Evolutionary conservation across 2,888 invertebrate genomes (phyloP), one percentile per base, ranked within the genome.

Genomic region (Sphaerophoria rueppellii): DNA sequence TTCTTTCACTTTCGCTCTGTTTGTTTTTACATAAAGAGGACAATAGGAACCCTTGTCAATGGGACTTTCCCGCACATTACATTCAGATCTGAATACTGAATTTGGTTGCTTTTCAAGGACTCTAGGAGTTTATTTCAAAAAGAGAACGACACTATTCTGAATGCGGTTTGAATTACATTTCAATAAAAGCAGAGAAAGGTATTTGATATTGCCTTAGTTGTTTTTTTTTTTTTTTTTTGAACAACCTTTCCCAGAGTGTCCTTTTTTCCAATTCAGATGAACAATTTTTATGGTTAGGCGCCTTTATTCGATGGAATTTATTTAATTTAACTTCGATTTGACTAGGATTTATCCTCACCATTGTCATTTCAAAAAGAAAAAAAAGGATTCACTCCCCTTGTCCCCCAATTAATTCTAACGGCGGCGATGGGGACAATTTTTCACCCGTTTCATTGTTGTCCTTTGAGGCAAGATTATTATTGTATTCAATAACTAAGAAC

Each of bases 281-380:
- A 54, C 35, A 76, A 76, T 69, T 55, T 60, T 57, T 55, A 48
- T 80, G 75, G 16, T 61, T 54, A 54, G 75, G 67, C 69, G 69
- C 76, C 76, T 75, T 69, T 71, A 81, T 72, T 80, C 69, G 60
- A 75, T 55, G 70, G 75, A 83, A 71, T 83, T 79, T 67, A 54
- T 67, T 74, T 78, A 69, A 63, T 74, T 82, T 37, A 63, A 73
- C 69, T 63, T 78, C 70, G 74, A 74, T 78, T 78, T 32, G 57
- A 70, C 48, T 55, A 52, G 61, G 71, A 82, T 76, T 76, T 60
- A 43, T 48, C 16, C 46, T 24, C 24, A 24, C 24, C 24, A 24
- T 24, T 63, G 50, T 43, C 16, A 54, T 67, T 71, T 57, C 57
- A 58, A 35, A 32, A 16, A 37, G 11, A 46, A 32, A 40, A 34